phyloP scores from a whole-genome alignment of 64 coral and sea anemone species.

The Stichodactyla mertensii region DNA sequence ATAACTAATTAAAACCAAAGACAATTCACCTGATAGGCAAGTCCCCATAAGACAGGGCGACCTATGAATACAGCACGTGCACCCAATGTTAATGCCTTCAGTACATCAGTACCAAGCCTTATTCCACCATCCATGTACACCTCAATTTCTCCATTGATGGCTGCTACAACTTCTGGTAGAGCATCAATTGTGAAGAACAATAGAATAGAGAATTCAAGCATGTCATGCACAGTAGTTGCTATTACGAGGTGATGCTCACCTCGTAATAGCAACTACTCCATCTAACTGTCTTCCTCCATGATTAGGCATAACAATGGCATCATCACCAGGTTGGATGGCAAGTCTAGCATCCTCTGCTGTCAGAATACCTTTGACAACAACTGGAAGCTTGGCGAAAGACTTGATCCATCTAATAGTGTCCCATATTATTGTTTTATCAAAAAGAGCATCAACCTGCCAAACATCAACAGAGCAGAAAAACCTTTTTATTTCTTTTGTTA shows the following conservation, averaged over 20 bases:
- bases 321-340: conserved; percentile 55
- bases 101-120: conserved; percentile 70
- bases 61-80: conserved; percentile 85
- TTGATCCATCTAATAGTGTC: conserved; percentile 46
- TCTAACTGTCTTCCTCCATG: conserved; percentile 65
- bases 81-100: conserved; percentile 81
- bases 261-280: too few species aligned
- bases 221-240: neutral
- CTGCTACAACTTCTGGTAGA: conserved; percentile 65
- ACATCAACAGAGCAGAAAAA: too few species aligned
- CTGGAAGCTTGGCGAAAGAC: conserved; percentile 47
- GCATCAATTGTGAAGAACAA: conserved; percentile 60
- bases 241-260: too few species aligned
- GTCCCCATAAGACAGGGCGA: conserved; percentile 68
- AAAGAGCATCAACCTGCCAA: conserved; percentile 30
- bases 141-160: conserved; percentile 57
- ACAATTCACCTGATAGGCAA: conserved; percentile 53
- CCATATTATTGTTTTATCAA: conserved; percentile 17
- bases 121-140: conserved; percentile 89
- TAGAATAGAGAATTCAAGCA: neutral
- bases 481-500: too few species aligned
- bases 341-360: conserved; percentile 71
- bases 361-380: conserved; percentile 60
- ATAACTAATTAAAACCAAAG: neutral
- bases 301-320: conserved; percentile 57